phyloP scores from a whole-genome alignment of 1,140 invertebrate species.

The Coelopa frigida region DNA sequence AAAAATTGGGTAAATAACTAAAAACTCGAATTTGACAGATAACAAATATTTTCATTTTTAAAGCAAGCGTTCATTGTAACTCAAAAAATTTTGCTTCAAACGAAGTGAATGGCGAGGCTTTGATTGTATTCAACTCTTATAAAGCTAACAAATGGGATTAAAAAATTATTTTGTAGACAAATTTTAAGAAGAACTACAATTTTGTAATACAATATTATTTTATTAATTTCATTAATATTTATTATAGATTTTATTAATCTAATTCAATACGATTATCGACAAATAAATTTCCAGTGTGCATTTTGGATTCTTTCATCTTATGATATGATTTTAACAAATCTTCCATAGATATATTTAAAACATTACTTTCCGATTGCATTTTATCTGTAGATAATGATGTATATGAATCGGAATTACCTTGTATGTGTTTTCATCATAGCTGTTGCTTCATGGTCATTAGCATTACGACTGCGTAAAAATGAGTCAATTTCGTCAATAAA shows the following conservation, averaged over 20 bases:
- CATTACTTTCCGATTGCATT: neutral
- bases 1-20: too few relatives aligned
- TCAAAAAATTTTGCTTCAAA: too few relatives aligned
- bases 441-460: constrained; percentile 94
- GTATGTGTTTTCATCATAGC: constrained; percentile 99
- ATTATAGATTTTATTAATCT: constrained; percentile 18
- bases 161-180: too few relatives aligned
- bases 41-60: too few relatives aligned
- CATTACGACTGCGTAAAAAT: constrained; percentile 79
- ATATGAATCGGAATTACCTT: neutral
- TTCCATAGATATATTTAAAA: constrained; percentile 57
- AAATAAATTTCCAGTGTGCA: constrained; percentile 45
- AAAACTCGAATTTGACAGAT: too few relatives aligned
- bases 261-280: constrained; percentile 39
- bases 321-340: constrained; percentile 56
- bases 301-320: constrained; percentile 66
- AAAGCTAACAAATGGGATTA: too few relatives aligned
- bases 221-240: neutral
- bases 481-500: constrained; percentile 99
- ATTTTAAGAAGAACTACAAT: too few relatives aligned
- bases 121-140: too few relatives aligned
- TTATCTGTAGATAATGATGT: constrained; percentile 6
- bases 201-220: neutral
- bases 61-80: too few relatives aligned
- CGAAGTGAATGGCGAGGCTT: too few relatives aligned